These are phyloP conservation scores for Stomatorhinus walkeri DNA, from an alignment of 2,797 vertebrate species.

Conservation along the genomic window DNA sequence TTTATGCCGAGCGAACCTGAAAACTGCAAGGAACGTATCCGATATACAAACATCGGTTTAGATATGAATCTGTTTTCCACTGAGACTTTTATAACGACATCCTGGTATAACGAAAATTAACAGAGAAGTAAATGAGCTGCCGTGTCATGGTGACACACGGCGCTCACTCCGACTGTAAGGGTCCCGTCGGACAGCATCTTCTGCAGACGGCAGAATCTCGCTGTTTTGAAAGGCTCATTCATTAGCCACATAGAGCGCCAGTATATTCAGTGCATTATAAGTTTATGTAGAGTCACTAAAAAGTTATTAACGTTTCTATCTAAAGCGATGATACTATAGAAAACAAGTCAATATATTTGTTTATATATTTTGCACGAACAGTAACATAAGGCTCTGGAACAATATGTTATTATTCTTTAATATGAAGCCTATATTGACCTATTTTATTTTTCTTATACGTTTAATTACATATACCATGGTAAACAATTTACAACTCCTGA, in stretches of 20 bases:
- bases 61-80: neutral
- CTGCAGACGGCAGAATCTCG: neutral
- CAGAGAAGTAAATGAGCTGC: constrained; percentile 14
- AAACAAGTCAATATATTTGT: neutral
- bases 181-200: neutral
- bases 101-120: neutral
- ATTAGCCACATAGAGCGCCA: neutral
- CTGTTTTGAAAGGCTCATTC: neutral
- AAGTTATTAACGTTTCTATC: neutral
- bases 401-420: neutral
- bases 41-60: neutral
- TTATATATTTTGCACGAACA: neutral
- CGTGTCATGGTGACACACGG: neutral
- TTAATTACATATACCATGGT: neutral
- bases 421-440: neutral
- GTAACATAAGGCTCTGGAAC: neutral
- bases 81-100: neutral
- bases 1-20: neutral
- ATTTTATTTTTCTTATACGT: neutral
- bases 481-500: neutral
- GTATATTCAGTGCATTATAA: neutral
- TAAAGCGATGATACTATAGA: neutral
- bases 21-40: neutral
- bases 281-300: neutral
- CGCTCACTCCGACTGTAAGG: neutral